These are phyloP conservation scores for Ailuropoda melanoleuca DNA, from an alignment of 2,113 vertebrate genomes.

Conservation along the genomic window DNA sequence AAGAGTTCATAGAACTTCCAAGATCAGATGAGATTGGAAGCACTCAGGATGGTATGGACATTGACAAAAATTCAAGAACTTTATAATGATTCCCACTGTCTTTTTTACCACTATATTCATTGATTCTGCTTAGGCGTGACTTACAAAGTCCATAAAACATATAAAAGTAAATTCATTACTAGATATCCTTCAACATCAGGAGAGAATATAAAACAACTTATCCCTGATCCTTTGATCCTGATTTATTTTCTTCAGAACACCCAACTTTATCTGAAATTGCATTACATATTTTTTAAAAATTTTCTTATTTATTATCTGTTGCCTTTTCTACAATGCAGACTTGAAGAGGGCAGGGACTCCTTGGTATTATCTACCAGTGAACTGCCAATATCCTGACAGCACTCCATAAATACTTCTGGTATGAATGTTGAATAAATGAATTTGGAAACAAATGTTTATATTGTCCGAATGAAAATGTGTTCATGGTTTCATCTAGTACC, in stretches of 20 bases:
- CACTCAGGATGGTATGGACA: background rate
- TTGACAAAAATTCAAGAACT: background rate
- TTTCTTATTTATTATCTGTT: background rate
- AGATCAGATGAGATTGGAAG: background rate
- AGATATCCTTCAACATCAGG: background rate
- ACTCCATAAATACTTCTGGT: background rate
- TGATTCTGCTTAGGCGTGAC: background rate
- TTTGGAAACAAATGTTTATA: slow-evolving; percentile 12
- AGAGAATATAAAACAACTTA: background rate
- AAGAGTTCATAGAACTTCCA: background rate
- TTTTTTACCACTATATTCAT: background rate
- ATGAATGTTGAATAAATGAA: slow-evolving; percentile 18
- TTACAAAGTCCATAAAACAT: background rate
- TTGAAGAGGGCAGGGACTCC: background rate
- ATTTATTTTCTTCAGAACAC: background rate
- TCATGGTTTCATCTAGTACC: background rate
- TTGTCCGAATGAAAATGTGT: background rate
- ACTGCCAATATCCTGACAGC: background rate
- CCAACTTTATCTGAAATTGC: background rate
- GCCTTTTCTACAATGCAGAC: background rate
- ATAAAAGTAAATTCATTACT: background rate
- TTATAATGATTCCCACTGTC: background rate
- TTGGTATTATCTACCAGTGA: background rate
- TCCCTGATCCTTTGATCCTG: background rate
- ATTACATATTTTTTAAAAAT: background rate